Evolutionary conservation across 1,140 invertebrate species (phyloP).

Genomic region (Hormaphis cornu): DNA sequence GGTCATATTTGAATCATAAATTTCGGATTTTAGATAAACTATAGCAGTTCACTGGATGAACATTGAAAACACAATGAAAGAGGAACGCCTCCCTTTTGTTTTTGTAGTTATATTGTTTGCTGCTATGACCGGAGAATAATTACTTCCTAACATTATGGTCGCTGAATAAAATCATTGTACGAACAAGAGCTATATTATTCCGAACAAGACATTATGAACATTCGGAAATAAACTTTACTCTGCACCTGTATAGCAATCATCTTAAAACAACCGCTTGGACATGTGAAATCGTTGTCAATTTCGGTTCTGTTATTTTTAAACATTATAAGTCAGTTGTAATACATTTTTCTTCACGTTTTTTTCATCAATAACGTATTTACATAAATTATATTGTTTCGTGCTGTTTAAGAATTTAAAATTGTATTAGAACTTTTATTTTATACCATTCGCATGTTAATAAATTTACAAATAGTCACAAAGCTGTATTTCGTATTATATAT

Average conservation of each 20-base stretch:
- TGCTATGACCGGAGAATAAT: background rate
- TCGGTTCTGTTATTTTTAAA: too few relatives aligned
- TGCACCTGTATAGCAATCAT: too few relatives aligned
- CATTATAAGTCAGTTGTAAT: too few relatives aligned
- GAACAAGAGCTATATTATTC: background rate
- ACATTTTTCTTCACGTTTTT: too few relatives aligned
- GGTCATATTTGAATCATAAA: background rate
- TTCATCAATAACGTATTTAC: background rate
- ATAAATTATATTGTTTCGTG: background rate
- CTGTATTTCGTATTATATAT: too few relatives aligned
- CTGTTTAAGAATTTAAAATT: too few relatives aligned
- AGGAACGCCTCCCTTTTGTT: constrained; percentile 1
- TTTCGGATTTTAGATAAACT: background rate
- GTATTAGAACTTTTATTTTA: too few relatives aligned
- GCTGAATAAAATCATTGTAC: background rate
- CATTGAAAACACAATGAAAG: background rate
- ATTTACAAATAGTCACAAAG: too few relatives aligned
- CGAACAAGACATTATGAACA: background rate
- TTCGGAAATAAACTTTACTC: background rate
- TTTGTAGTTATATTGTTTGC: background rate
- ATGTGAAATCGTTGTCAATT: too few relatives aligned
- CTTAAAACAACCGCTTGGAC: too few relatives aligned
- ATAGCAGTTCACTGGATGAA: constrained; percentile 1
- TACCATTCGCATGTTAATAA: too few relatives aligned
- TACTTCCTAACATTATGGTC: background rate